These are phyloP conservation scores for Microcebus ravelobensis DNA, from an alignment of 2,113 vertebrate genomes.

Conservation along the genomic window DNA sequence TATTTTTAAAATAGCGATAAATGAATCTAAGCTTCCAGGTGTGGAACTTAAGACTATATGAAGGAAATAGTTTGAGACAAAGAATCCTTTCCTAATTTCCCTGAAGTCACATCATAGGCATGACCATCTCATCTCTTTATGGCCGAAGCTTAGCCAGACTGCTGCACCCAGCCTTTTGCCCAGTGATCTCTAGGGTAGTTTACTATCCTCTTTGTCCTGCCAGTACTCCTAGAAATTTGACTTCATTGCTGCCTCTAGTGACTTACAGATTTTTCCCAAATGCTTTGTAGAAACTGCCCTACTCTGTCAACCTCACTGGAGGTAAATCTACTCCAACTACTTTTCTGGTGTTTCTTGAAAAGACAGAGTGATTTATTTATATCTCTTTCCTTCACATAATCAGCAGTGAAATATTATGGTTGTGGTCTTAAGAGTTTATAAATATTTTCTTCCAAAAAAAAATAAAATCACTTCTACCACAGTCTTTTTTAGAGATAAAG, in stretches of 20 bases:
- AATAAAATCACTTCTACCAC: background rate
- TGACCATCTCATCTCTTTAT: background rate
- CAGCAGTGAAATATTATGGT: background rate
- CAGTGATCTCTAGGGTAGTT: background rate
- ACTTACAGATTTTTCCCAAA: background rate
- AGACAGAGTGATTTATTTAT: background rate
- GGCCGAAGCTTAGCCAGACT: background rate
- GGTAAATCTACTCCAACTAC: background rate
- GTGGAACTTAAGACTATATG: background rate
- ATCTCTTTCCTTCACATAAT: slow-evolving; percentile 6
- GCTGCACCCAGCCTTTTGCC: background rate
- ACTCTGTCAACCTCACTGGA: background rate
- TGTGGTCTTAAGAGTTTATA: background rate
- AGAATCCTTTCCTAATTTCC: background rate
- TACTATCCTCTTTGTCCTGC: background rate
- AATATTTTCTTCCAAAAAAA: background rate
- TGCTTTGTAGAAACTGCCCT: background rate
- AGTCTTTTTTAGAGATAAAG: slow-evolving; percentile 19
- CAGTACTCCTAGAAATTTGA: background rate
- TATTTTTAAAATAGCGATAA: background rate
- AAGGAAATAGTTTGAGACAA: background rate
- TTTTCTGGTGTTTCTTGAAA: slow-evolving; percentile 3
- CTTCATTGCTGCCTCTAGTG: background rate
- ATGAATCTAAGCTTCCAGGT: background rate
- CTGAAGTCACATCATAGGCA: background rate